These are phyloP conservation scores for Corythucha ciliata DNA, from an alignment of 2,888 invertebrate genomes.

Conservation along the genomic window DNA sequence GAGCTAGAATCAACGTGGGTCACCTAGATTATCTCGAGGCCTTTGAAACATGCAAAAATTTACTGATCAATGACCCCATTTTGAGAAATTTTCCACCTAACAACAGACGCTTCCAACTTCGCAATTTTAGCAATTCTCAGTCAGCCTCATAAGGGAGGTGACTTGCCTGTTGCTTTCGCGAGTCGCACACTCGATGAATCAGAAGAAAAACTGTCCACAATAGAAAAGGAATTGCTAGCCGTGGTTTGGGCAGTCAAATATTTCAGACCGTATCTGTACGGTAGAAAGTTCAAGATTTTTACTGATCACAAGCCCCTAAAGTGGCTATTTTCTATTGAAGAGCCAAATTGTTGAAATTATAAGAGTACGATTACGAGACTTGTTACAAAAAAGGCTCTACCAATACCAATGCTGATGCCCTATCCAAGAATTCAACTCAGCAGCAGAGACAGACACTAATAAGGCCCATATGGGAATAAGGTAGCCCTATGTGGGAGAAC, in stretches of 20 bases:
- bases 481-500: too few species aligned
- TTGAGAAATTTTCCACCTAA: slow-evolving; percentile 35
- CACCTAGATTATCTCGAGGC: slow-evolving; percentile 8
- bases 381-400: slow-evolving; percentile 36
- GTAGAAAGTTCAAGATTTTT: neutral
- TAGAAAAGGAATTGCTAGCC: slow-evolving; percentile 9
- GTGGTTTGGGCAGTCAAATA: slow-evolving; percentile 4
- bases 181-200: slow-evolving; percentile 39
- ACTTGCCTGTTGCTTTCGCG: slow-evolving; percentile 38
- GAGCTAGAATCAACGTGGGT: slow-evolving; percentile 21
- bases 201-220: neutral
- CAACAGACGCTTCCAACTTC: slow-evolving; percentile 38
- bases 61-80: slow-evolving; percentile 26
- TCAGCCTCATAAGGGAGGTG: slow-evolving; percentile 35
- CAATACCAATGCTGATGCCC: slow-evolving; percentile 38
- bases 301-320: slow-evolving; percentile 13
- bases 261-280: neutral
- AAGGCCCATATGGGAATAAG: too few species aligned
- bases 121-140: slow-evolving; percentile 2
- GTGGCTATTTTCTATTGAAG: slow-evolving; percentile 15
- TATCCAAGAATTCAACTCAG: too few species aligned
- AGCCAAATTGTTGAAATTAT: slow-evolving; percentile 6
- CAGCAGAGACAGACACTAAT: too few species aligned
- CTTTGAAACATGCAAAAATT: slow-evolving; percentile 18
- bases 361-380: slow-evolving; percentile 35